A percentile compares a stretch with the other conserved stretches of the same genome.
Evolutionary conservation across 2,113 vertebrate genomes (phyloP).

Genomic region (Sakesphorus luctuosus): DNA sequence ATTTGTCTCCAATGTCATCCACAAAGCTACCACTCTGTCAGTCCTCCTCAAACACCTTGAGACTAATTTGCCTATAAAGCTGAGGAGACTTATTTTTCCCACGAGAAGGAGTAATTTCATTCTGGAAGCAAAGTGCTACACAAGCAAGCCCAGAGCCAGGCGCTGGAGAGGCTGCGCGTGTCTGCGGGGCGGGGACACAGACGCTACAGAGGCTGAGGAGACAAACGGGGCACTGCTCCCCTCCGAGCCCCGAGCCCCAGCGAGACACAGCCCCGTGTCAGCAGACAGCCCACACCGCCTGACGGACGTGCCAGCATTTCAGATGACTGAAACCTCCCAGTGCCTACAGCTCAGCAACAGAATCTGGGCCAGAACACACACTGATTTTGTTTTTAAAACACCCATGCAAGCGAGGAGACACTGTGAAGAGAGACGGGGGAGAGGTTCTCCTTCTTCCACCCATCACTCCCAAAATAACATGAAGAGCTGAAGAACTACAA

Average conservation of each 20-base stretch:
- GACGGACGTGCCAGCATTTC: background rate
- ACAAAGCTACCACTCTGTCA: background rate
- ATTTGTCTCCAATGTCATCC: background rate
- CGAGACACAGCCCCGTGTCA: background rate
- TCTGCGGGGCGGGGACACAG: accelerated
- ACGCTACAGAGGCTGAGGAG: background rate
- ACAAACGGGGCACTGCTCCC: background rate
- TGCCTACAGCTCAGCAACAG: background rate
- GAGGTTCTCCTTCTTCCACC: background rate
- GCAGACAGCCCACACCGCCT: background rate
- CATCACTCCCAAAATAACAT: background rate
- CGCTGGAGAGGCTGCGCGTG: accelerated
- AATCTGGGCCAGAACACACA: background rate
- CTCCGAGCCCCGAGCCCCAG: background rate
- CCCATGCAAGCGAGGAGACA: background rate
- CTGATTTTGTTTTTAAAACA: background rate
- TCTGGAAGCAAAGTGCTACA: background rate
- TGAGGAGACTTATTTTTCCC: background rate
- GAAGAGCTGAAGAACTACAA: background rate
- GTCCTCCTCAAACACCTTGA: background rate
- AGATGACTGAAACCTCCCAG: background rate
- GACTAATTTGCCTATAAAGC: slow-evolving; percentile 3
- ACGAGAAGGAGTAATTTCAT: background rate
- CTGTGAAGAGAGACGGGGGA: background rate
- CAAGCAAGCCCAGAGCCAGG: background rate